Base-by-base conservation (phyloP, 2,888 invertebrate species). In the Diaprepes abbreviatus region DNA sequence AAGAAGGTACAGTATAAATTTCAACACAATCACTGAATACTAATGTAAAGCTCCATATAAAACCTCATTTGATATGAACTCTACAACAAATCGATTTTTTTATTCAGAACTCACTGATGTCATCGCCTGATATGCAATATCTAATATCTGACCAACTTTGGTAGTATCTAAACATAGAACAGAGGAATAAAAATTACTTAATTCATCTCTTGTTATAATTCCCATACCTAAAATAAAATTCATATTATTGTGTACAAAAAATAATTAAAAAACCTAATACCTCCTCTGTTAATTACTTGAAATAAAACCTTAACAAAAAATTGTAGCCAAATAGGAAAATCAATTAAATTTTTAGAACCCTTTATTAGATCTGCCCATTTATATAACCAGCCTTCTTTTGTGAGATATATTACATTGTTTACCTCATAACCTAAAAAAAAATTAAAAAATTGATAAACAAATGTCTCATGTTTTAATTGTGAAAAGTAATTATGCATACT, bases 301-400 rank as follows among this genome's bases (percentile, higher is more conserved):
- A 91, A 92, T 35, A 91, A 80, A 75, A 91, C 89, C 85, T 91
- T 91, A 78, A 91, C 90, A 73, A 92, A 87, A 80, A 91, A 91
- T 79, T 92, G 92, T 43, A 92, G 83, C 87, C 92, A 92, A n/a
- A 92, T 85, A 0, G 92, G 92, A 70, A 92, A 87, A 75, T 91
- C 90, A 0, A 86, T 83, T 78, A 91, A 87, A 70, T 87, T 85
- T 73, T 83, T 84, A 38, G 87, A 85, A 7, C 83, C 82, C 52
- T 83, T 81, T 24, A 88, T 84, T 48, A 90, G 84, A 24, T 88
- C 83, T 0, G 90, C 88, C 92, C 92, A 92, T 74, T 90, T 87
- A 35, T 88, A 87, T 58, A 92, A 80, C 92, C 92, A 92, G 65
- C 91, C 90, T 52, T 92, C 91, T 58, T 90, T 84, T 2, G 88